Evolutionary conservation across 2,797 vertebrate species (phyloP).

Genomic region (Buphagus erythrorhynchus): DNA sequence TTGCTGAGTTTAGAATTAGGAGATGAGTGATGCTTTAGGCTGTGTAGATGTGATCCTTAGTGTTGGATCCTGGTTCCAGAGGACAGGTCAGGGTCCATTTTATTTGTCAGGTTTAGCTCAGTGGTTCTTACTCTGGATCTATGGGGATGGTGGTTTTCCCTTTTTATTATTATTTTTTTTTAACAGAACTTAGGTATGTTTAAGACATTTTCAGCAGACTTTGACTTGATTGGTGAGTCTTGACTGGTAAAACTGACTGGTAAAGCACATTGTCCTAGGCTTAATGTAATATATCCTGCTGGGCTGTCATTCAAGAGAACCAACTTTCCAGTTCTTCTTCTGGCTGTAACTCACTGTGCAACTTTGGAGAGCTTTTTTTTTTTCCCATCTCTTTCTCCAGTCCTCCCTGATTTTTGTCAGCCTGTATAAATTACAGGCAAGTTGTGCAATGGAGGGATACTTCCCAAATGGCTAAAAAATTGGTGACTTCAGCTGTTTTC

Average conservation of each 20-base stretch:
- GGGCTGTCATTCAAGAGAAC: conserved; percentile 17
- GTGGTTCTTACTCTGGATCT: not conserved
- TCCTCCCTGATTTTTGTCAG: not conserved
- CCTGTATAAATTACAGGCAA: not conserved
- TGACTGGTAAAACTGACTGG: conserved; percentile 17
- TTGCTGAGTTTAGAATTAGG: not conserved
- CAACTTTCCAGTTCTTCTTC: not conserved
- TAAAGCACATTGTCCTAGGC: conserved; percentile 29
- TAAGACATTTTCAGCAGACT: not conserved
- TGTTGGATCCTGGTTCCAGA: accelerated
- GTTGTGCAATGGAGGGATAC: not conserved
- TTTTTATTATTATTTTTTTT: not conserved
- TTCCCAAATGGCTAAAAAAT: not conserved
- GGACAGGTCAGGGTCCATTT: not conserved
- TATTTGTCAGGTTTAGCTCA: not conserved
- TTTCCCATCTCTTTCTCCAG: not conserved
- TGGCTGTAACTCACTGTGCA: not conserved
- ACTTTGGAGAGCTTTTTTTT: not conserved
- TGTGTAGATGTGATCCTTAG: not conserved
- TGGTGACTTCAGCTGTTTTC: not conserved
- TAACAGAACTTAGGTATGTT: not conserved
- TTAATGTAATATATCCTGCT: conserved; percentile 1
- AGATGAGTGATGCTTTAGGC: not conserved
- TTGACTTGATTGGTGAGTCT: not conserved
- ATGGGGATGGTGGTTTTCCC: not conserved